phyloP scores from a whole-genome alignment of 2,888 invertebrate species.

The Galerucella pusilla region DNA sequence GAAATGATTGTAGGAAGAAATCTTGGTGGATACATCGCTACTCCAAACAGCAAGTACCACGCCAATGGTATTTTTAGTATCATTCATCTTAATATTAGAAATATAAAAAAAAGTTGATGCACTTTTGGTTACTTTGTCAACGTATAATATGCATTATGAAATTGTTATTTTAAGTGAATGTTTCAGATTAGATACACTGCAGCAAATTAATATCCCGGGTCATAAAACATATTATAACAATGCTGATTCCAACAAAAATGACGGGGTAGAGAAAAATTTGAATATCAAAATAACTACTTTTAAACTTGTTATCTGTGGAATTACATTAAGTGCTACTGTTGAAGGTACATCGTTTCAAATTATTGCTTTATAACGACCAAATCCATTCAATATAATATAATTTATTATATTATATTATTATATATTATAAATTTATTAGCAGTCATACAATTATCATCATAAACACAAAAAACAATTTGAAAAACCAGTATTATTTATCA shows the following conservation, averaged over 20 bases:
- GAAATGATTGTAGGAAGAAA: conserved; percentile 18
- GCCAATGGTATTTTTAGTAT: conserved; percentile 22
- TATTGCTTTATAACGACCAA: too few relatives aligned
- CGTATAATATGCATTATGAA: conserved; percentile 28
- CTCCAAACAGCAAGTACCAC: conserved; percentile 33
- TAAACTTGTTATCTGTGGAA: conserved; percentile 31
- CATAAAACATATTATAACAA: conserved; percentile 27
- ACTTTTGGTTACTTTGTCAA: conserved; percentile 22
- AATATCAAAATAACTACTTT: conserved; percentile 23
- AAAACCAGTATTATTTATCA: too few relatives aligned
- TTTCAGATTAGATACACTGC: conserved; percentile 19
- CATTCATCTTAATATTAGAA: conserved; percentile 28
- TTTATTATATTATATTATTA: too few relatives aligned
- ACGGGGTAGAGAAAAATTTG: conserved; percentile 24
- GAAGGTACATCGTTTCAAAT: conserved; percentile 26
- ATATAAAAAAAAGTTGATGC: conserved; percentile 12
- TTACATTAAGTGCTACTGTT: conserved; percentile 25
- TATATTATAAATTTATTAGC: too few relatives aligned
- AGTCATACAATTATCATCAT: too few relatives aligned
- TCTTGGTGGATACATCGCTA: conserved; percentile 32
- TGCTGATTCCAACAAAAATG: conserved; percentile 31
- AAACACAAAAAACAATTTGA: too few relatives aligned
- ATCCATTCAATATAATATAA: too few relatives aligned
- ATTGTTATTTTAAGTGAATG: conserved; percentile 11
- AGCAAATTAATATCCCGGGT: conserved; percentile 30